Evolutionary conservation across 2,888 invertebrate genomes (phyloP), one percentile per base, ranked within the genome.

Genomic region (Camponotus fellah): DNA sequence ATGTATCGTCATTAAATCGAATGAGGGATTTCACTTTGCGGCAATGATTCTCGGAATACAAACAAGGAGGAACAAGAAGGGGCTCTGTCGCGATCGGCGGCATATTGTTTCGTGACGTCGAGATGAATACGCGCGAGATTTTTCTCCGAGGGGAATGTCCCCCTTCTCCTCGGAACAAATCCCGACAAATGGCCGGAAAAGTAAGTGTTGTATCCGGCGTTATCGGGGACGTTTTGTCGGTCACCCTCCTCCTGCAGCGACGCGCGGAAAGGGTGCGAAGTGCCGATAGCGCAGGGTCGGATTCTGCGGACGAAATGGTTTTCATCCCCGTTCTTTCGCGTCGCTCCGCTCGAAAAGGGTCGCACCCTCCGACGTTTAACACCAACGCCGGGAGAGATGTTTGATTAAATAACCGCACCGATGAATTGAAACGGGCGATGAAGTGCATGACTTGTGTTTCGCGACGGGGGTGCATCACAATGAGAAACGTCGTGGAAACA

Each of bases 361-460:
- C 87, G 89, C 89, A 91, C 91, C 91, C 92, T 87, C 37, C 83
- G 53, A 64, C 43, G 66, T 86, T 88, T 88, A 86, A 79, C 90
- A 85, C 84, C 85, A 82, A 80, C 81, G 10, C 21, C 46, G 82
- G 86, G 88, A 82, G 92, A 92, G 92, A 93, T 94, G 93, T 94
- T 94, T 94, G 94, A 94, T 94, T 94, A 94, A 94, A 94, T 94
- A 94, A 94, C 94, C 94, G 87, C 94, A 93, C 88, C 93, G 92
- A 94, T 94, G 94, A 94, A 94, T 94, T 94, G 94, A 94, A 94
- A 93, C 90, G 87, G 92, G 90, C 93, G 94, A 94, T 94, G 93
- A 94, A 94, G 93, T 93, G 92, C 92, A 92, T 94, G 94, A 94
- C 93, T 94, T 90, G 94, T 92, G 92, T 92, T 90, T 90, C 87